Base-by-base conservation (phyloP, 30 jellyfish, hydroid and myxozoan species). In the Cassiopea andromeda region DNA sequence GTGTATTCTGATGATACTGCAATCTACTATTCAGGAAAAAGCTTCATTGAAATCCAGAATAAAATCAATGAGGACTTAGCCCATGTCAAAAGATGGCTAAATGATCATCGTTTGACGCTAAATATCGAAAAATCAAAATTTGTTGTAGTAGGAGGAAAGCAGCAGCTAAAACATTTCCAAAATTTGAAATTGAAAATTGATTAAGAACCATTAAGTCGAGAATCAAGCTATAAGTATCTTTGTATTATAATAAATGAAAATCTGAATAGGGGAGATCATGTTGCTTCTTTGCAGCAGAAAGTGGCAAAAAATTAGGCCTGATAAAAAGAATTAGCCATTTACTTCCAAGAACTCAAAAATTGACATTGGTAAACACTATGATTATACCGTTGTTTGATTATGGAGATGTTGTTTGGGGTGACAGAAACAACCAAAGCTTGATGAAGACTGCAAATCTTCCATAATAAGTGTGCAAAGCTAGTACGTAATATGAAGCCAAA, bases 401-500 rank as follows among this genome's bases (percentile, higher is more conserved):
- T n/a, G n/a, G n/a, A n/a, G n/a, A n/a, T n/a, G n/a, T n/a, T n/a
- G n/a, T n/a, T n/a, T n/a, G n/a, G n/a, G n/a, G n/a, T n/a, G n/a
- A n/a, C n/a, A n/a, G n/a, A n/a, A n/a, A n/a, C n/a, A n/a, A n/a
- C n/a, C n/a, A n/a, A n/a, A n/a, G n/a, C n/a, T n/a, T n/a, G 85
- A 75, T 75, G 67, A 75, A 75, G 67, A 75, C 85, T 75, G 67
- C 85, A 75, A 43, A 17, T 75, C 4, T 69, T 83, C 57, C 84
- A 27, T 83, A 83, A 67, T 45, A 80, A 83, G n/a, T n/a, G n/a
- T n/a, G n/a, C n/a, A n/a, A n/a, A n/a, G n/a, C n/a, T n/a, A n/a
- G n/a, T n/a, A n/a, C 68, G 45, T 61, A 83, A 46, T 85, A 83
- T 83, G 91, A 83, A 69, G 91, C 79, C 87, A 83, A 44, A 69